Evolutionary conservation across 2,888 invertebrate species (phyloP), one percentile per base, ranked within the genome.

Genomic region (Seira musarum): DNA sequence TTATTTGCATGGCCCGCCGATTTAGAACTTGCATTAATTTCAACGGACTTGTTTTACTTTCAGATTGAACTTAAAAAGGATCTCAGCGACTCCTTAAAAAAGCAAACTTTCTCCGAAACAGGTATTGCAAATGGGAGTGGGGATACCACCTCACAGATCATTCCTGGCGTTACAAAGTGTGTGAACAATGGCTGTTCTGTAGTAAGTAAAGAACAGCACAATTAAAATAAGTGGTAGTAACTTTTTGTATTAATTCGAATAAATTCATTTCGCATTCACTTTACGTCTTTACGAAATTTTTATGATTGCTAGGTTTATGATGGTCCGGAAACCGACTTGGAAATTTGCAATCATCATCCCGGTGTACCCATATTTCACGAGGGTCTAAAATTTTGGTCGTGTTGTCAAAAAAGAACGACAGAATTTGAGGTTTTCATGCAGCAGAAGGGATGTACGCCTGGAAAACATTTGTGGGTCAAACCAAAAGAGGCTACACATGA

Each of bases 311-410:
- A 90, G 84, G 90, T 91, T 0, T 97, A 94, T 88, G 91, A 92
- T 85, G 93, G 93, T 5, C 91, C 92, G 1, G 89, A 92, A 67
- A 91, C 92, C 15, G 91, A 94, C 87, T 88, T 90, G 3, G 60
- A 60, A 60, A 5, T 90, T 68, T 98, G 98, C 88, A 90, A 91
- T 65, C 91, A 94, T 89, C 98, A 99, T 90, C 93, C 96, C 0
- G 98, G 98, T 0, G 91, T 91, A 53, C 96, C 98, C 0, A 92
- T 99, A 68, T 99, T 99, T 89, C 98, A 99, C 87, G 98, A 99
- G 90, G 98, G 98, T 0, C 90, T 98, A 88, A 99, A 99, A 89
- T 99, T 93, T 89, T 99, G 98, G 98, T 94, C 97, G 0, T 99
- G 99, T 88, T 99, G 99, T 88, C 93, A 94, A 87, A 94, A 94